Evolutionary conservation across 2,797 vertebrate genomes (phyloP), one percentile per base, ranked within the genome.

Genomic region (Okamejei kenojei): DNA sequence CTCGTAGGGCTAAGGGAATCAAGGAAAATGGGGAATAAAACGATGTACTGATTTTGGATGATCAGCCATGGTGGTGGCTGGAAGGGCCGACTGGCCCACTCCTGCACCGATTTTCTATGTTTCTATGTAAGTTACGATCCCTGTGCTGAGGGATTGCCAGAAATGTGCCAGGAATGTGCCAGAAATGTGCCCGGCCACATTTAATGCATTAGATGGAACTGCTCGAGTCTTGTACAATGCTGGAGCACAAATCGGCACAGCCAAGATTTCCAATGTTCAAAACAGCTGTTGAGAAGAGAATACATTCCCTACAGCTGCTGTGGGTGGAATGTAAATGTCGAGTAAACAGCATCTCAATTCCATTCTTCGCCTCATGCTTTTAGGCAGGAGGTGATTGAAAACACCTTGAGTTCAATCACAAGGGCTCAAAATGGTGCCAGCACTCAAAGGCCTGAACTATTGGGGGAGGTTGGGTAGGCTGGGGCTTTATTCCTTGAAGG

Each of bases 211-310:
- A 4, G 13, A 15, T 15, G 61, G 58, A 63, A 6, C 10, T 15
- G 11, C 7, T 86, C n/a, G 82, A n/a, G 58, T 6, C 82, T 8
- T 7, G 19, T 81, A 81, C 80, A 81, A 81, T 11, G 7, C 78
- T 38, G 78, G 11, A 84, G 58, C 54, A 84, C 45, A 29, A 26
- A 84, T n/a, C 54, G 29, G 58, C 29, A 63, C 58, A 63, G 82
- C 82, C 82, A 63, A 32, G 82, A 63, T 13, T n/a, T 63, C n/a
- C 82, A 86, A 63, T 86, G 82, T 32, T 86, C 21, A 58, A 82
- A 54, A 82, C 80, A 82, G 80, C 80, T 82, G 82, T 8, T 63
- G 58, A n/a, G 82, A 63, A n/a, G 54, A 84, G 81, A 29, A 86
- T 86, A 86, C 82, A 84, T 61, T 61, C 58, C 1, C 26, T 4